phyloP scores from a whole-genome alignment of 2,113 vertebrate genomes.

The Leuciscus idus region DNA sequence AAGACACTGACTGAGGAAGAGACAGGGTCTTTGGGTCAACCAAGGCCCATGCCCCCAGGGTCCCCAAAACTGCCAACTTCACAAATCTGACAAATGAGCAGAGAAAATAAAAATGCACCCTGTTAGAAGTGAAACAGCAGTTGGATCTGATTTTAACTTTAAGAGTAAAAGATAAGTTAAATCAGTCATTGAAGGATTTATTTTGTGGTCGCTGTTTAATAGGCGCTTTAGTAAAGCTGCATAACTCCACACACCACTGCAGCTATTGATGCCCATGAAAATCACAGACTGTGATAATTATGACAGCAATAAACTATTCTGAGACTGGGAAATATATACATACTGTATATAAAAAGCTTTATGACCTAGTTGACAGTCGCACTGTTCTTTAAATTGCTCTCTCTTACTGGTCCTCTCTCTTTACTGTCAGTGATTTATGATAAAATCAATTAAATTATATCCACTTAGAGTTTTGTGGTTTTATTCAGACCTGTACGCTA shows the following conservation, averaged over 20 bases:
- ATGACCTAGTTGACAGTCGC: constrained; percentile 6
- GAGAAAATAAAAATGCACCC: constrained; percentile 12
- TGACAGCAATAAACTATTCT: constrained; percentile 11
- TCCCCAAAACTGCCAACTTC: constrained; percentile 72
- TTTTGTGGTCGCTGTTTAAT: not conserved
- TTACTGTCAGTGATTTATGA: constrained; percentile 91
- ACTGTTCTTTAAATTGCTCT: constrained; percentile 68
- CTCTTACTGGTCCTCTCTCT: constrained; percentile 59
- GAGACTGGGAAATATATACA: not conserved
- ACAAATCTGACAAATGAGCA: constrained; percentile 66
- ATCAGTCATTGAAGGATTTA: not conserved
- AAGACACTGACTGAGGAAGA: constrained; percentile 57
- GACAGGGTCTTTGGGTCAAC: constrained; percentile 58
- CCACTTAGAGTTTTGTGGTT: constrained; percentile 79
- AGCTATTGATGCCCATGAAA: not conserved
- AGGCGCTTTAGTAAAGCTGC: not conserved
- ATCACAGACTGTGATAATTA: not conserved
- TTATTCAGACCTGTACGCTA: constrained; percentile 47
- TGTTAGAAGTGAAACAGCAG: constrained; percentile 6
- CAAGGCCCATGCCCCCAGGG: constrained; percentile 64
- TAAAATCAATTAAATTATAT: constrained; percentile 89
- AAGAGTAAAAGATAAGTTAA: not conserved
- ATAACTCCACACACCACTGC: not conserved
- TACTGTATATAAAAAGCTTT: not conserved
- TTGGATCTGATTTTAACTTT: constrained; percentile 1